Base-by-base conservation (phyloP, 1,140 invertebrate genomes). In the Phymorhynchus buccinoides region DNA sequence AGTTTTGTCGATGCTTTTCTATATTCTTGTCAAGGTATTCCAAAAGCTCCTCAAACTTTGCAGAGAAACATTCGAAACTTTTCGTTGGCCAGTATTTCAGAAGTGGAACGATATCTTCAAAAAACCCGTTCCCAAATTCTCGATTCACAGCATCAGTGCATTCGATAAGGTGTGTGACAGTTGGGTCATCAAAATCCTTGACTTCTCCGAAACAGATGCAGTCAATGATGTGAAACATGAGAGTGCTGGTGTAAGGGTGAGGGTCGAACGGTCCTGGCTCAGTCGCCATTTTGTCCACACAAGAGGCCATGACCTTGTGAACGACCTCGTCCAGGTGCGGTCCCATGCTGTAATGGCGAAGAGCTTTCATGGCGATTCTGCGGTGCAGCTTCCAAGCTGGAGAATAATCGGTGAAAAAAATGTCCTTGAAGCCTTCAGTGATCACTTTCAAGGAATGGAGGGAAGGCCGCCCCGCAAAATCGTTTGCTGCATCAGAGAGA, bases 281-380 rank as follows among this genome's bases (percentile, higher is more conserved):
- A 18, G 80, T 37, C 16, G 62, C 56, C 80, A 82, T 82, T 30
- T 68, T 82, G 80, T 82, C 80, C 9, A 39, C 37, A 27, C 27
- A 32, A 52, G 9, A 39, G n/a, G 80, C 6, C n/a, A 82, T 52
- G 30, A 82, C 39, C 3, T 39, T 22, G 30, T 82, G 80, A 27
- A 82, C 52, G 39, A 68, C 80, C 18, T 66, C 37, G 48, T 82
- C 80, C 32, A 82, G 35, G n/a, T 41, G 80, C 22, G 41, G 18
- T 3, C 80, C 80, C 27, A 1, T 82, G 56, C 66, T 82, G 80
- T 66, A 82, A 32, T 85, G 35, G n/a, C 84, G 37, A 14, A 85
- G 7, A 41, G 85, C 85, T 35, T 75, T 39, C 37, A 35, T 37
- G 32, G 79, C 68, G n/a, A 85, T 71, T 71, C 78, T 85, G 22